These are phyloP conservation scores for Dendroctonus valens DNA, from an alignment of 1,140 invertebrate species.

Conservation along the genomic window DNA sequence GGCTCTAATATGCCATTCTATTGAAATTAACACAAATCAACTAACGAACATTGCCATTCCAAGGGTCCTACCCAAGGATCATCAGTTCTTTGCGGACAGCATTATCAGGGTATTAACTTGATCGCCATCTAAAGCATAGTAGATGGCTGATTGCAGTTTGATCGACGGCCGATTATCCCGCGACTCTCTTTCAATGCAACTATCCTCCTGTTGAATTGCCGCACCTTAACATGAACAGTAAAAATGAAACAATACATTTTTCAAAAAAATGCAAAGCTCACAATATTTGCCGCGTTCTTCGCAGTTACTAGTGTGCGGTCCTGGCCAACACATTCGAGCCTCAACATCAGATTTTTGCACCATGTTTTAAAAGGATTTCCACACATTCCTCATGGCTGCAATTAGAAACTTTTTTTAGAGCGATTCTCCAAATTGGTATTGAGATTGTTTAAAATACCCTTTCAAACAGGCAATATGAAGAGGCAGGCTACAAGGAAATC, in stretches of 20 bases:
- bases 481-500: conserved; percentile 69
- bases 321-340: conserved; percentile 66
- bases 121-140: conserved; percentile 72
- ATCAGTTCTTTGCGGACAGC: conserved; percentile 65
- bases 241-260: conserved; percentile 11
- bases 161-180: conserved; percentile 52
- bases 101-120: conserved; percentile 65
- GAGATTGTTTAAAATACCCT: conserved; percentile 55
- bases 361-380: conserved; percentile 57
- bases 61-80: conserved; percentile 61
- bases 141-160: conserved; percentile 69
- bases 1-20: conserved; percentile 53
- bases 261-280: conserved; percentile 35
- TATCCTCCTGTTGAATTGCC: conserved; percentile 47
- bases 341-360: conserved; percentile 58
- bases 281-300: conserved; percentile 63
- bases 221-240: conserved; percentile 30
- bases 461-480: conserved; percentile 71
- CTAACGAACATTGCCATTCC: neutral
- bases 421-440: conserved; percentile 59
- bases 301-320: conserved; percentile 67
- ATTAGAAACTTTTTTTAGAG: conserved; percentile 52
- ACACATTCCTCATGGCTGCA: conserved; percentile 57
- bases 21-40: conserved; percentile 14
- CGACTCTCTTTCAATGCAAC: conserved; percentile 44